Percentiles rank a stretch among this genome's conserved stretches.
phyloP scores from a whole-genome alignment of 2,888 invertebrate species.

The Eupithecia tripunctaria region DNA sequence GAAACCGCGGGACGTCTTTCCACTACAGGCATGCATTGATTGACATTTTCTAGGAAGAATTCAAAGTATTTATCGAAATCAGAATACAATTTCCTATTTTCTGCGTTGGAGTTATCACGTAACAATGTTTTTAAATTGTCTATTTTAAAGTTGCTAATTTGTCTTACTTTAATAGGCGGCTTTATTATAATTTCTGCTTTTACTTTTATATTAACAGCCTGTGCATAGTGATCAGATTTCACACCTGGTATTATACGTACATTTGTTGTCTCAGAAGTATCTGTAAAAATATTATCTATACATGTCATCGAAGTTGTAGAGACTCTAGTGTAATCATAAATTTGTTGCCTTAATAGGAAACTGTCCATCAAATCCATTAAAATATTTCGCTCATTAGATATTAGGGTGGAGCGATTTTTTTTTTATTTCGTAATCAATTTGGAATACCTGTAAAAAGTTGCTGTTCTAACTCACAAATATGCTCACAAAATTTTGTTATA shows the following conservation, averaged over 20 bases:
- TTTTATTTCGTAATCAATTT: too few relatives aligned
- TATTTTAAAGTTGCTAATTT: too few relatives aligned
- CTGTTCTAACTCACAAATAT: too few relatives aligned
- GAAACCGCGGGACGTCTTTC: not conserved
- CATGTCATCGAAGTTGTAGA: too few relatives aligned
- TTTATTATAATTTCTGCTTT: not conserved
- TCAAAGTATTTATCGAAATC: constrained; percentile 1
- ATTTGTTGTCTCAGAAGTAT: too few relatives aligned
- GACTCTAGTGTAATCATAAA: not conserved
- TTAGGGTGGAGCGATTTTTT: too few relatives aligned
- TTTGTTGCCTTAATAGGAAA: not conserved
- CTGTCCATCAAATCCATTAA: not conserved
- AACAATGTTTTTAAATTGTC: not conserved
- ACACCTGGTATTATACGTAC: too few relatives aligned
- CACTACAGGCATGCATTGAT: not conserved
- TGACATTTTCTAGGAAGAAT: too few relatives aligned
- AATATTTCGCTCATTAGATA: not conserved
- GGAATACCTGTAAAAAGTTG: not conserved
- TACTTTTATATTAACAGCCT: not conserved
- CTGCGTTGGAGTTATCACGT: not conserved
- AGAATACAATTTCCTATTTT: not conserved
- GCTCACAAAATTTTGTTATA: too few relatives aligned
- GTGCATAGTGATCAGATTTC: constrained; percentile 4
- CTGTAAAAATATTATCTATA: too few relatives aligned
- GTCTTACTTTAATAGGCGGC: not conserved